Evolutionary conservation across 1,140 invertebrate species (phyloP), one percentile per base, ranked within the genome.

Genomic region (Drosophila nannoptera): DNA sequence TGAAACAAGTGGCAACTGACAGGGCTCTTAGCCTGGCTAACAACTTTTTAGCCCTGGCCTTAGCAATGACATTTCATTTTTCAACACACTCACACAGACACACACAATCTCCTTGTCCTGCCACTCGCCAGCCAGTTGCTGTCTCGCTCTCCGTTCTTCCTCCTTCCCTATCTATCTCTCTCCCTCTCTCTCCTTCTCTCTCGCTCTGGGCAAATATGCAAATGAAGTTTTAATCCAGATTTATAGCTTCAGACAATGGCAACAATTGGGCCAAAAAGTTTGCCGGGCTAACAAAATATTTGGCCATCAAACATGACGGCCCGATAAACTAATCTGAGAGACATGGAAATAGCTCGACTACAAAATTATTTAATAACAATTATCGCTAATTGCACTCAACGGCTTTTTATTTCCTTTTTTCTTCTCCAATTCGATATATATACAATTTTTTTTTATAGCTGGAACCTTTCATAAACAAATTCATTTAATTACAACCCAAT

Each of bases 211-310:
- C 56, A 69, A 68, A 68, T 72, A 72, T 58, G 54, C 52, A 73
- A 74, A 80, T 74, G 54, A 77, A 69, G 71, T 81, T 74, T 82
- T 82, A 82, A 83, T 83, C 75, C 78, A 75, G 75, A 82, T 82
- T 82, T 82, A 83, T 82, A 42, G 75, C 62, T 64, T 67, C 35
- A 33, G 53, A 36, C 38, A 59, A 49, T 49, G 56, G 45, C 59
- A 78, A 64, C 69, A 69, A 67, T 66, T 76, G 60, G 66, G 61
- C 43, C 69, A 31, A 49, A 58, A 59, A 22, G n/a, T 40, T 58
- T 35, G 12, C 31, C 55, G 7, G 16, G 38, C 49, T 50, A 67
- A 52, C 53, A 58, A 14, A 64, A 33, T 53, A 50, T 32, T 65
- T 69, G 32, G 22, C 11, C 43, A 42, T 50, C 36, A 43, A 43